Conservation (phyloP, 2,113 vertebrate species). For the Pteropus alecto region DNA sequence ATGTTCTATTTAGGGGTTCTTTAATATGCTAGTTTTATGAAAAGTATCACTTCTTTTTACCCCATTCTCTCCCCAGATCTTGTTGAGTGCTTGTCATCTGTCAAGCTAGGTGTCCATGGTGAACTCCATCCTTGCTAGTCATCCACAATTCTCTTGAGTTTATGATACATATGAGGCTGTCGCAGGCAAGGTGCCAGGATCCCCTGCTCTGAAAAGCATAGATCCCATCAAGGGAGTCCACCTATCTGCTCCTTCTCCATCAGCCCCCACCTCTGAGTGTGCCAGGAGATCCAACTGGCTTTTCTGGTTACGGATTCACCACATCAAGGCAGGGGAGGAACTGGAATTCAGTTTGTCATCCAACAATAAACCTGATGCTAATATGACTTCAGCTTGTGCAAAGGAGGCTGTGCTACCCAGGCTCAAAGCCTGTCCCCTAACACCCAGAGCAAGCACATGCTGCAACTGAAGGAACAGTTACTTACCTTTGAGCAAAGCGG, state of each 20-base stretch:
- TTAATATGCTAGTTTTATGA: background rate
- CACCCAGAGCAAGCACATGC: background rate
- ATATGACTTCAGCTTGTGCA: background rate
- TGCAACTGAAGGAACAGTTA: background rate
- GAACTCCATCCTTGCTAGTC: background rate
- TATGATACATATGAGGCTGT: background rate
- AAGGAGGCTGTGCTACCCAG: background rate
- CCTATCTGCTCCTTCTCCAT: background rate
- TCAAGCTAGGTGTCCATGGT: background rate
- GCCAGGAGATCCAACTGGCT: conserved; percentile 19
- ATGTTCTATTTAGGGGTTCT: background rate
- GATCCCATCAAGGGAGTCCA: background rate
- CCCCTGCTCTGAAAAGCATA: background rate
- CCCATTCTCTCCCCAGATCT: background rate
- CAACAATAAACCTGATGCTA: background rate
- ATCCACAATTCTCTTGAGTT: too few relatives aligned
- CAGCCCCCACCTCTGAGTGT: background rate
- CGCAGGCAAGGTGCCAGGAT: background rate
- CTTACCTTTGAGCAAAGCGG: background rate
- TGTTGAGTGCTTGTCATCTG: background rate
- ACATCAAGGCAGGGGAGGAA: background rate
- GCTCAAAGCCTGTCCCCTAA: too few relatives aligned
- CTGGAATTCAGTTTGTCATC: background rate
- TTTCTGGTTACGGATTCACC: conserved; percentile 16
- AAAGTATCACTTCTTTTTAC: background rate